Base-by-base conservation (phyloP, 2,797 vertebrate genomes). In the Melopsittacus undulatus region DNA sequence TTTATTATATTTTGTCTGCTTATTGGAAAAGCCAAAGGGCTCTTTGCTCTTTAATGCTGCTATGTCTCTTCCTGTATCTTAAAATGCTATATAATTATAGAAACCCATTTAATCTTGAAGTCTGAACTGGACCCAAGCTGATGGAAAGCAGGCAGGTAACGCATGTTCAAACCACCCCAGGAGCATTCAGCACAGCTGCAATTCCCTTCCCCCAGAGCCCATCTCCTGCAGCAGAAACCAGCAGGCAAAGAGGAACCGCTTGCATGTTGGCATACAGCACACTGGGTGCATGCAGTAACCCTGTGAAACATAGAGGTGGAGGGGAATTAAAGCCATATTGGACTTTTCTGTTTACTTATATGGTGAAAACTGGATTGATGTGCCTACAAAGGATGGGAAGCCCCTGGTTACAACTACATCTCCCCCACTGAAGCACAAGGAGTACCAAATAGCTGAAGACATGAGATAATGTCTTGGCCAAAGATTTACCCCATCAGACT, bases 401-500 rank as follows among this genome's bases (percentile, higher is more conserved):
- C 43, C 23, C 38, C 43, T 6, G 51, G 38, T 42, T 42, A 45
- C 26, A 7, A 29, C 34, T 42, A 30, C 24, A 4, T 27, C 36
- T 9, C 13, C 26, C 13, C 19, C 0, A 3, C 32, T 13, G 20
- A 32, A 34, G 42, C 21, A 3, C 2, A 1, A 9, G 1, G 13
- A 48, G 62, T 27, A 2, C 7, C 2, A 22, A 54, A 23, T 1
- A 52, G 19, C 45, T 4, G 9, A 63, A 45, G 7, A 79, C 42
- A 10, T 0, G 2, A 7, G 15, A 1, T 5, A 2, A 43, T 0
- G 15, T 10, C 83, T 48, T 10, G 4, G 11, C 24, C 4, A 9
- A 40, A 32, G 40, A 34, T 5, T 70, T 1, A 34, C 7, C 34
- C 49, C 22, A 0, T 20, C 61, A 7, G 7, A 59, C 46, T 1